Percentiles rank a stretch among this genome's conserved stretches.
These are phyloP conservation scores for Artibeus lituratus DNA, from an alignment of 2,797 vertebrate genomes.

Conservation along the genomic window DNA sequence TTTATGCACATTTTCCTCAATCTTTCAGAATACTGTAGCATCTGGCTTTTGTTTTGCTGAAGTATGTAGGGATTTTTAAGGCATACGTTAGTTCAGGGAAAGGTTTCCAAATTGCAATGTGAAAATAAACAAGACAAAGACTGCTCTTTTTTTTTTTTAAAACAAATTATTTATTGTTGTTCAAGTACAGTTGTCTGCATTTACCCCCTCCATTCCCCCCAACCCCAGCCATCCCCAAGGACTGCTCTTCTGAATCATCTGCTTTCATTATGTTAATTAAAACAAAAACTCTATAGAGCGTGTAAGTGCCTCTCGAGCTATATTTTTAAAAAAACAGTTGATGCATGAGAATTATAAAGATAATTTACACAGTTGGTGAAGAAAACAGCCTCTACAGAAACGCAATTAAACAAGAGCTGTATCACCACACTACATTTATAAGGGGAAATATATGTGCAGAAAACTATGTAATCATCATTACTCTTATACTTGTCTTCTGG, in stretches of 20 bases:
- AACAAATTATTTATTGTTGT: too few relatives aligned
- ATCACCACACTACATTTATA: constrained; percentile 31
- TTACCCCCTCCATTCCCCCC: too few relatives aligned
- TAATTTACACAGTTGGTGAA: constrained; percentile 54
- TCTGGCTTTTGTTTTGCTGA: constrained; percentile 41
- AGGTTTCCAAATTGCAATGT: constrained; percentile 45
- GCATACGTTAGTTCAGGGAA: constrained; percentile 35
- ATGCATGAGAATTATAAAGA: constrained; percentile 55
- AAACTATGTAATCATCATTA: constrained; percentile 47
- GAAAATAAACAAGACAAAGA: constrained; percentile 45
- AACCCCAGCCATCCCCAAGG: neutral
- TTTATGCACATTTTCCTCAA: constrained; percentile 44
- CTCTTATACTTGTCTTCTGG: constrained; percentile 36
- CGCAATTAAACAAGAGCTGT: constrained; percentile 53
- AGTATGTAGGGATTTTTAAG: constrained; percentile 24
- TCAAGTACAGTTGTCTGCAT: too few relatives aligned
- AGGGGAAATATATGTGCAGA: constrained; percentile 38
- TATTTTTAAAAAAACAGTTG: constrained; percentile 49
- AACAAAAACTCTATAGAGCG: constrained; percentile 51
- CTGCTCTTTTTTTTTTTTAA: constrained; percentile 26
- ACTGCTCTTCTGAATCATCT: constrained; percentile 51
- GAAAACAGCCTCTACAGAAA: constrained; percentile 45
- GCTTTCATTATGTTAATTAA: constrained; percentile 62
- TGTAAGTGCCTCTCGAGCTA: constrained; percentile 53
- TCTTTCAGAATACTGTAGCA: constrained; percentile 11